Percentiles rank a stretch among this genome's conserved stretches.
phyloP scores from a whole-genome alignment of 2,888 invertebrate species.

The Folsomia candida region DNA sequence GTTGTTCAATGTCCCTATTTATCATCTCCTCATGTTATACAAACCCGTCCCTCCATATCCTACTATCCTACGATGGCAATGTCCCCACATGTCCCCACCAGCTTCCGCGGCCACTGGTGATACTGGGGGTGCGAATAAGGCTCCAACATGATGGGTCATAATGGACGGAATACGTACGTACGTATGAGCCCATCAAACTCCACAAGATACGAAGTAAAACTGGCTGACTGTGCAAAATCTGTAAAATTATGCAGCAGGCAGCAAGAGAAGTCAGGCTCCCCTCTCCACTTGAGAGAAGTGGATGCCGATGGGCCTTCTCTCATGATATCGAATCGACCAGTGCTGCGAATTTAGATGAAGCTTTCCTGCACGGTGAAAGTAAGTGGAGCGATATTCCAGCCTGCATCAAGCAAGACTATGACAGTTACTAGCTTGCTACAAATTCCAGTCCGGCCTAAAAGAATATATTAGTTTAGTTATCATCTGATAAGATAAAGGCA shows the following conservation, averaged over 20 bases:
- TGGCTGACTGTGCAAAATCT: neutral
- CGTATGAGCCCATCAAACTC: neutral
- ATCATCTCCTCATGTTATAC: too few species aligned
- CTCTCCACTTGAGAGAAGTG: neutral
- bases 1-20: too few species aligned
- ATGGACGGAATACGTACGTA: neutral
- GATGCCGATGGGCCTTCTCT: constrained; percentile 2
- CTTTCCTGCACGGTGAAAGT: neutral
- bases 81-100: too few species aligned
- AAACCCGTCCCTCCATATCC: too few species aligned
- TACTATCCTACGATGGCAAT: too few species aligned
- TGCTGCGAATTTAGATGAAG: constrained; percentile 1
- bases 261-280: too few species aligned
- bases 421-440: neutral
- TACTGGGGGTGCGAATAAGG: too few species aligned
- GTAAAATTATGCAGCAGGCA: neutral
- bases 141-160: too few species aligned
- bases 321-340: constrained; percentile 5
- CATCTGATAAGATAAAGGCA: neutral
- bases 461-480: neutral
- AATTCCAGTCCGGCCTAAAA: neutral
- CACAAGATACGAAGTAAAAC: neutral
- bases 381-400: neutral
- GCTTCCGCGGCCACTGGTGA: too few species aligned
- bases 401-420: neutral